phyloP scores from a whole-genome alignment of 1,140 invertebrate species.

The Trichonephila clavipes region DNA sequence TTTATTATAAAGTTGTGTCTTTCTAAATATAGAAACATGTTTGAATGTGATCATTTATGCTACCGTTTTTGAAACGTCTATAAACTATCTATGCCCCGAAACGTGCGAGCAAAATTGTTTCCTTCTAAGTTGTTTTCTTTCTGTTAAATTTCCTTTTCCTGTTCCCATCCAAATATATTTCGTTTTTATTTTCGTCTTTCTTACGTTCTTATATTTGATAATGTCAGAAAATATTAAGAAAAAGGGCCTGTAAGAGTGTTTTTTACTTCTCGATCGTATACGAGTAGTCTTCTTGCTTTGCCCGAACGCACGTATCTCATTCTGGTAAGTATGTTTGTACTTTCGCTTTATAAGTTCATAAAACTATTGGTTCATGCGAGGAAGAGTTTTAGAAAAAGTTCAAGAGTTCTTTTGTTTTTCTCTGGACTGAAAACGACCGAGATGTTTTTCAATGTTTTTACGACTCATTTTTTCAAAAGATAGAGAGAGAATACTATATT shows the following conservation, averaged over 20 bases:
- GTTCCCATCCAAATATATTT: neutral
- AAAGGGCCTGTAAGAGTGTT: neutral
- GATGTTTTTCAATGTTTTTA: neutral
- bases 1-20: no score
- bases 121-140: neutral
- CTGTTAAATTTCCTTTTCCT: neutral
- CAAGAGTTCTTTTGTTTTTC: neutral
- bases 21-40: no score
- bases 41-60: no score
- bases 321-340: slow-evolving; percentile 1
- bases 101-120: neutral
- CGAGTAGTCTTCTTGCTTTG: neutral
- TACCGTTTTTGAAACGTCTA: no score
- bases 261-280: neutral
- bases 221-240: neutral
- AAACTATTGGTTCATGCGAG: slow-evolving; percentile 1
- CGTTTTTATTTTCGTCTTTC: neutral
- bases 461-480: neutral
- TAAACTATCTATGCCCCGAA: neutral
- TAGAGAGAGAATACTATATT: neutral
- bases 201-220: neutral
- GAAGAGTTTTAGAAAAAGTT: neutral
- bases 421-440: neutral
- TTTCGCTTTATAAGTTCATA: neutral
- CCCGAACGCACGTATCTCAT: neutral